These are phyloP conservation scores for Oophaga sylvatica DNA, from an alignment of 2,797 vertebrate genomes.

Conservation along the genomic window DNA sequence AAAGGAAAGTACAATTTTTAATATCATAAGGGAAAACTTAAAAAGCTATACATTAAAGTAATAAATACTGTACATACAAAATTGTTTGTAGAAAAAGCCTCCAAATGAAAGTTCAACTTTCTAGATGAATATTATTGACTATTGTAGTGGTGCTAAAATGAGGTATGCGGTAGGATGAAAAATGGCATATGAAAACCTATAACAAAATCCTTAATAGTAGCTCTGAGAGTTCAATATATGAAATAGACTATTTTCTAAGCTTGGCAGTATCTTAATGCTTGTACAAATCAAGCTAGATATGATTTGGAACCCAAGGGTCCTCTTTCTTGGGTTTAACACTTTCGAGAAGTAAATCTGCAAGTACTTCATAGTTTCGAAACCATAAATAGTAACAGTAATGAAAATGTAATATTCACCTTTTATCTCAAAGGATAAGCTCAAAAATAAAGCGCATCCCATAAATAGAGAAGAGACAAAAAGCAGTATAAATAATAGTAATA, in stretches of 20 bases:
- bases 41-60: neutral
- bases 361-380: slow-evolving; percentile 5
- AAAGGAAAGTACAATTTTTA: neutral
- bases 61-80: neutral
- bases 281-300: slow-evolving; percentile 43
- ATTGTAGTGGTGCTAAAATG: neutral
- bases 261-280: slow-evolving; percentile 29
- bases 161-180: neutral
- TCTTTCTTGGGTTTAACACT: slow-evolving; percentile 30
- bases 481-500: slow-evolving; percentile 27
- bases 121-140: slow-evolving; percentile 10
- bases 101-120: neutral
- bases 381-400: slow-evolving; percentile 38
- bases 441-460: slow-evolving; percentile 27
- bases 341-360: slow-evolving; percentile 13
- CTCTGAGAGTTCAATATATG: slow-evolving; percentile 18
- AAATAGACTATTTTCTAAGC: slow-evolving; percentile 36
- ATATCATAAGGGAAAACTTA: neutral
- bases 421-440: slow-evolving; percentile 2
- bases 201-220: slow-evolving; percentile 13
- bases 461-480: slow-evolving; percentile 28
- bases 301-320: slow-evolving; percentile 19
- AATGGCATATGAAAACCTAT: slow-evolving; percentile 19
- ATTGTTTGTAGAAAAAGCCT: neutral
- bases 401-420: slow-evolving; percentile 29